Evolutionary conservation across 2,113 vertebrate species (phyloP), one percentile per base, ranked within the genome.

Genomic region (Caracal caracal): DNA sequence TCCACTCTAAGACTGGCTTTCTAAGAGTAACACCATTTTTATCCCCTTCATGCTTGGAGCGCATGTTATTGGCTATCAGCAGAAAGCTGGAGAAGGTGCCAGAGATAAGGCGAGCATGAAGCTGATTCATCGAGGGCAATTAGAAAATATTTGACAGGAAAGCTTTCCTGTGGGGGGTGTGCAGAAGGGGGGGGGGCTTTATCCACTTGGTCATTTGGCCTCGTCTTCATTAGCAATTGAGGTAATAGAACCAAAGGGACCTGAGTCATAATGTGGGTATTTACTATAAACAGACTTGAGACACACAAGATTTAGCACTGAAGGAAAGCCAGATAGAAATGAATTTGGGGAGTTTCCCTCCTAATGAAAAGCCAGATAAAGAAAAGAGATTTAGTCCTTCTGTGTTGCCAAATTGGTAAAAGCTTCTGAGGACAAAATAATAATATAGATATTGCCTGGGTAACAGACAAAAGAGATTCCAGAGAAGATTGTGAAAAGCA

Each of bases 401-500:
- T 68, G n/a, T 97, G 95, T 97, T 92, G 75, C 97, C 96, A 98
- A 97, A 97, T 96, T 97, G 96, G 96, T 90, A 97, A 83, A 98
- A 95, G 93, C 92, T 97, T 98, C 97, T 94, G 89, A 98, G 92
- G 76, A 93, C 96, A 97, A 96, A 95, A 93, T 93, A 97, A 95
- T 96, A 98, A 97, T 97, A 92, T 20, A 97, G 96, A 95, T 88
- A 97, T 96, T 8, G 53, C 96, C 96, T 35, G 76, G 87, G 95
- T 95, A 97, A 97, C 93, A 98, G 97, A 97, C 96, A 97, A 95
- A 95, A 88, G 86, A 93, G 94, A 97, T 97, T 95, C 84, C 65
- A 98, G 93, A 90, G 95, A 95, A 98, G 97, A 97, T 90, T 96
- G 92, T 68, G 66, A 94, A 97, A 97, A 97, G 98, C 96, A 98